Base-by-base conservation (phyloP, 2,113 vertebrate genomes). In the Spermophilus dauricus region DNA sequence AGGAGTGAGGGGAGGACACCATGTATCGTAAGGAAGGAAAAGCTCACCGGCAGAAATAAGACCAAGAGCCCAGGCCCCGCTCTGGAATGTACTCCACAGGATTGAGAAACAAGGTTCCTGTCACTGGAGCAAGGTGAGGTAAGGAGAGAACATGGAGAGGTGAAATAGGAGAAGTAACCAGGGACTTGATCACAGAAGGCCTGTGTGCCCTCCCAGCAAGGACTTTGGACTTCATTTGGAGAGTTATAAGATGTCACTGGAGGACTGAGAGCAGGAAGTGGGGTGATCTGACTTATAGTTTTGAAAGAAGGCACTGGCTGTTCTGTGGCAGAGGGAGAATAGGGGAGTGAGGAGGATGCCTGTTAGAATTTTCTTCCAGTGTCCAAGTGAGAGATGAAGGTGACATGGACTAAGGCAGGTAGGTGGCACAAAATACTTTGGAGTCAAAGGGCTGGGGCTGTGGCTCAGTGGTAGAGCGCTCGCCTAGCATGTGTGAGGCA, bases 11-110 rank as follows among this genome's bases (percentile, higher is more conserved):
- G 70, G 58, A 34, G 37, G 37, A 65, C 63, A 0, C 34, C 11
- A 1, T 0, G 12, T 8, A 24, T 37, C 8, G 51, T 17, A 4
- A 8, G 0, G 7, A n/a, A 91, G 51, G 67, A 42, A 67, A 73
- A 39, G 28, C 86, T 92, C 3, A 2, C 4, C 20, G 81, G 90
- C 61, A 17, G 45, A 81, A 65, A 26, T 39, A 65, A 10, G 22
- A 88, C 69, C 86, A 37, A 39, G 86, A 0, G 28, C 61, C 28
- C 53, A 53, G 93, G 63, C 48, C 73, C 39, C 8, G 0, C 0
- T 0, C 65, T 16, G 69, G 83, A 93, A 86, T 28, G 92, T 32
- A 70, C 78, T 30, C 10, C 37, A 73, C 73, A 37, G 86, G 28
- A 2, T 51, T 0, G 28, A 34, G 30, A 75, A 69, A 63, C 73